Evolutionary conservation across 2,113 vertebrate species (phyloP).

Genomic region (Oreochromis tanganicae): DNA sequence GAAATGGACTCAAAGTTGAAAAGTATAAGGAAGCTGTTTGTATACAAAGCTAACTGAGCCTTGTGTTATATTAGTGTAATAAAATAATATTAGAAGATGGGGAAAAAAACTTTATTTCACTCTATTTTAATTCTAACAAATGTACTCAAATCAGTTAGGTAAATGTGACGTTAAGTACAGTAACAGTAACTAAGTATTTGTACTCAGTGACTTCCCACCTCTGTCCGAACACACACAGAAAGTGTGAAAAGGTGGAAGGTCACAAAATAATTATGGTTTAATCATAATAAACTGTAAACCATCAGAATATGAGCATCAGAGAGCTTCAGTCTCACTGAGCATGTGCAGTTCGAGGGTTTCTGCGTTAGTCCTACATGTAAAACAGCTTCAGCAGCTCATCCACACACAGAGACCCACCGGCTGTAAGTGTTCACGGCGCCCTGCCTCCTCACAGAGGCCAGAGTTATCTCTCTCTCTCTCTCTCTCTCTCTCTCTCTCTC

Average conservation of each 20-base stretch:
- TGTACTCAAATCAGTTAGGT: not conserved
- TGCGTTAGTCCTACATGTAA: not conserved
- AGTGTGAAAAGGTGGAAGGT: not conserved
- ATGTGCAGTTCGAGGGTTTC: not conserved
- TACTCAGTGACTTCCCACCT: not conserved
- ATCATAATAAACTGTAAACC: not conserved
- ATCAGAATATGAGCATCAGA: fast-evolving
- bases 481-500: not conserved
- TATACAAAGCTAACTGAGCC: not conserved
- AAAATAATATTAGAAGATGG: not conserved
- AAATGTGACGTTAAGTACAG: not conserved
- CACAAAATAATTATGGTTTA: not conserved
- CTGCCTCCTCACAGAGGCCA: not conserved
- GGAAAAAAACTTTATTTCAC: not conserved
- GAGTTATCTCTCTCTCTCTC: not conserved
- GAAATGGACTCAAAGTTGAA: not conserved
- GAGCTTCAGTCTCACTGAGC: not conserved
- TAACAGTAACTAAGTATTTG: not conserved
- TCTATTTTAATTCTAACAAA: not conserved
- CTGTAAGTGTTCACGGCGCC: fast-evolving
- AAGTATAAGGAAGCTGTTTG: not conserved
- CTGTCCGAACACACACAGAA: not conserved
- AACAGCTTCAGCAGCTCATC: not conserved
- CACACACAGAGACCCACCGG: not conserved
- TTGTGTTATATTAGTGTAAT: not conserved